Evolutionary conservation across 2,797 vertebrate genomes (phyloP).

Genomic region (Morelia viridis): DNA sequence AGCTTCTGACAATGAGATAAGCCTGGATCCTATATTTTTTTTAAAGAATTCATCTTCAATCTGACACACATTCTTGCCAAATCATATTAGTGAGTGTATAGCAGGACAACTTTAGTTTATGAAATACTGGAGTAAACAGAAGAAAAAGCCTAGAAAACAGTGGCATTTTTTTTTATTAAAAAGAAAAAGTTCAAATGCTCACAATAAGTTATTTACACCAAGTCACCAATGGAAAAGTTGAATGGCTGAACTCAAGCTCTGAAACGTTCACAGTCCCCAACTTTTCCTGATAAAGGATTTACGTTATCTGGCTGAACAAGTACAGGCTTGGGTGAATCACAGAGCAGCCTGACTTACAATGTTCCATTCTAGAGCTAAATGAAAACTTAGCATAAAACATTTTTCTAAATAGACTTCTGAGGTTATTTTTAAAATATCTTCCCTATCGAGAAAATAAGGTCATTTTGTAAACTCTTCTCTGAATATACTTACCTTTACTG

Average conservation of each 20-base stretch:
- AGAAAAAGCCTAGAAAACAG: background rate
- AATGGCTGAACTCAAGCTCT: background rate
- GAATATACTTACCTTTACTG: no score
- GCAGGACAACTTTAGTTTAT: background rate
- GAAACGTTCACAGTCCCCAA: background rate
- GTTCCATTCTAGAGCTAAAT: background rate
- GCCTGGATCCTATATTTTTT: no score
- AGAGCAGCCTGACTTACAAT: background rate
- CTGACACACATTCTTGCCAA: background rate
- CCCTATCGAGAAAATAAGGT: background rate
- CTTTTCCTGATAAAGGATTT: background rate
- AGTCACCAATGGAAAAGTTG: background rate
- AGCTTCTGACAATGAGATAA: background rate
- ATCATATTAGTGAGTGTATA: background rate
- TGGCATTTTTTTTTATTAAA: background rate
- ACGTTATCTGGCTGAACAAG: background rate
- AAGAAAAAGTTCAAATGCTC: background rate
- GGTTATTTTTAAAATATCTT: background rate
- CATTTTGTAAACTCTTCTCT: background rate
- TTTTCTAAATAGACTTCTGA: background rate
- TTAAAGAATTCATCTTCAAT: background rate
- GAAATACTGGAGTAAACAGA: background rate
- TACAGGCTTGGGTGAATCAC: background rate
- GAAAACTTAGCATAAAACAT: background rate
- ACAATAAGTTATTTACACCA: background rate